A percentile compares a stretch with the other conserved stretches of the same genome.
phyloP scores from a whole-genome alignment of 1,140 invertebrate species.

The Nasonia giraulti region DNA sequence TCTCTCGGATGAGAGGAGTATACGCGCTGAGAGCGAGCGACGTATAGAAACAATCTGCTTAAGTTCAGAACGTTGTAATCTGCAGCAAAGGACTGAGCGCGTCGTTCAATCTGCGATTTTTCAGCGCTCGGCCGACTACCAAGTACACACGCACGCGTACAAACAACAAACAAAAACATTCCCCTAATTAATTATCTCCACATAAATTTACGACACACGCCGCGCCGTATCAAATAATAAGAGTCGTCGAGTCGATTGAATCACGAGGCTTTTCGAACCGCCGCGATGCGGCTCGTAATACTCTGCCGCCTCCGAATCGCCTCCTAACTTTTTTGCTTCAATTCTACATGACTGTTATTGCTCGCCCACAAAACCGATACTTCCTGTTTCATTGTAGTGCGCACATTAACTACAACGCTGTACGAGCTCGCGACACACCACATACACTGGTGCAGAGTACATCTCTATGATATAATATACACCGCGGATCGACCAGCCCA shows the following conservation, averaged over 20 bases:
- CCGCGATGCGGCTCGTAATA: not conserved
- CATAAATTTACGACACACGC: not conserved
- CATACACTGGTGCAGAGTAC: not conserved
- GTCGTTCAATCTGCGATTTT: not conserved
- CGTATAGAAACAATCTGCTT: not conserved
- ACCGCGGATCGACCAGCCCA: not conserved
- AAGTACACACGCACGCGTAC: not conserved
- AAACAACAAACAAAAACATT: not conserved
- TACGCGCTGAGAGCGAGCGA: not conserved
- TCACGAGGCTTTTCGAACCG: not conserved
- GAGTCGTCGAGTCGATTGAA: not conserved
- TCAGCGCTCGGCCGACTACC: not conserved
- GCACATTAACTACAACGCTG: not conserved
- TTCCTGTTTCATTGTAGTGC: slow-evolving; percentile 33
- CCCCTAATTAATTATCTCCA: not conserved
- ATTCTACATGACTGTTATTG: slow-evolving; percentile 20
- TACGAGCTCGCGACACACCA: not conserved
- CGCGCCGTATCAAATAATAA: not conserved
- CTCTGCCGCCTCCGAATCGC: not conserved
- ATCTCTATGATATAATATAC: slow-evolving; percentile 8
- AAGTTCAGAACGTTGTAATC: not conserved
- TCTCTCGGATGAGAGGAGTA: slow-evolving; percentile 1
- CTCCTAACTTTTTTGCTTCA: not conserved
- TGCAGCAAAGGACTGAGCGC: not conserved
- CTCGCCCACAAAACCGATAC: slow-evolving; percentile 34